Percentiles rank a stretch among this genome's conserved stretches.
phyloP scores from a whole-genome alignment of 64 coral and sea anemone genomes.

The Hydrozoanthus tunicans region DNA sequence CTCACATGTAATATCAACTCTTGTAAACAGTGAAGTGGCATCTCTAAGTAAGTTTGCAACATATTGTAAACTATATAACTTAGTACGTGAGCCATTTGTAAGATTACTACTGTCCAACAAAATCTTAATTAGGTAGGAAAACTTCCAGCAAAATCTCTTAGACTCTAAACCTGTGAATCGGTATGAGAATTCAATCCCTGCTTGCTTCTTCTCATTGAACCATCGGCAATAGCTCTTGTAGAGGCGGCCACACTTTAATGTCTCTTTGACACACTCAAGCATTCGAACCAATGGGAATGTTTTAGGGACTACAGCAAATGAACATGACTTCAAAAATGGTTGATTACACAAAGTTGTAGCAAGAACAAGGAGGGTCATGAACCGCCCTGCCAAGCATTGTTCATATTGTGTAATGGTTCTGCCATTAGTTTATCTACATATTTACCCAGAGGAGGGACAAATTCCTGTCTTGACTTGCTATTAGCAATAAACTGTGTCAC shows the following conservation, averaged over 20 bases:
- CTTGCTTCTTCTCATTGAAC: slow-evolving; percentile 75
- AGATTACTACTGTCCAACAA: slow-evolving; percentile 16
- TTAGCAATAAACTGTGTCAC: slow-evolving; percentile 2
- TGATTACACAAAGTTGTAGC: neutral
- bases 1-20: slow-evolving; percentile 38
- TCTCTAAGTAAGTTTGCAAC: slow-evolving; percentile 6
- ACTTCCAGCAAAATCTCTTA: slow-evolving; percentile 66
- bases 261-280: slow-evolving; percentile 54
- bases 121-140: slow-evolving; percentile 27
- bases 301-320: slow-evolving; percentile 51
- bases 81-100: slow-evolving; percentile 4
- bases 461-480: slow-evolving; percentile 54
- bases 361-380: neutral
- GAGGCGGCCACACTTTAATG: slow-evolving; percentile 84
- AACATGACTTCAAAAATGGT: slow-evolving; percentile 9
- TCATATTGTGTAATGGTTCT: slow-evolving; percentile 69
- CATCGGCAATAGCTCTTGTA: slow-evolving; percentile 54
- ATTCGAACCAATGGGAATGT: slow-evolving; percentile 43
- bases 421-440: slow-evolving; percentile 43
- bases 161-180: slow-evolving; percentile 87
- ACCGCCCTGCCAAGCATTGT: slow-evolving; percentile 70
- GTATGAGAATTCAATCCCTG: slow-evolving; percentile 56
- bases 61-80: slow-evolving; percentile 18
- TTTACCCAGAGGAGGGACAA: slow-evolving; percentile 17
- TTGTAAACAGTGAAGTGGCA: slow-evolving; percentile 36